Base-by-base conservation (phyloP, 2,113 vertebrate genomes). In the Crotalus viridis region DNA sequence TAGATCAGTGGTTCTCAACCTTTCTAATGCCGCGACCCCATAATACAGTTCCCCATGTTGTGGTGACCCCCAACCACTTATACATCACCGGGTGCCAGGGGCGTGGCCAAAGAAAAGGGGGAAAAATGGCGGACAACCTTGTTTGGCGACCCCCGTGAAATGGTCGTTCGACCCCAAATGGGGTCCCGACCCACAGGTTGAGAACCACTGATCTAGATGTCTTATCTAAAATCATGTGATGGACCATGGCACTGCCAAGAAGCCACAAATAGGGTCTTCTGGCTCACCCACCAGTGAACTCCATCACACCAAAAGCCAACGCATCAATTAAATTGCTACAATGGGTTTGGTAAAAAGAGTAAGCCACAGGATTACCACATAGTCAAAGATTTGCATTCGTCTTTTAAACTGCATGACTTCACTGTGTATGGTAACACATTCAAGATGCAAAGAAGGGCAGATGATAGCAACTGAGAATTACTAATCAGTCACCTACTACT, bases 211-310 rank as follows among this genome's bases (percentile, higher is more conserved):
- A 57, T 87, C 85, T 51, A 74, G 10, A 64, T 93, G 61, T 39
- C 87, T 94, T 92, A 55, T 89, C 93, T 94, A 90, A 64, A 85
- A 94, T 94, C 91, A 61, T 46, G 85, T 90, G 92, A 94, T 92
- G 93, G 91, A 39, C 89, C 54, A 56, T 21, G 90, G 10, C 43
- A 64, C 86, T 95, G 93, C 92, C 88, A 95, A 89, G 86, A 91
- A 93, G 88, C 28, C 89, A 90, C 1, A 93, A 56, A 74, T 48
- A 56, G 52, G 57, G 54, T 94, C 91, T 90, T 46, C 87, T 93
- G 93, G 88, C 92, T 96, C 93, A 55, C 64, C 93, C 64, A 93
- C 51, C 87, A 39, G 89, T 93, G 87, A 93, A 91, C 94, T 95
- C 54, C 1, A 46, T 89, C 74, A 52, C 94, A 64, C 90, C 90